A percentile compares a stretch with the other conserved stretches of the same genome.
Conservation (phyloP, 2,888 invertebrate species). For the Caenorhabditis drosophilae region DNA sequence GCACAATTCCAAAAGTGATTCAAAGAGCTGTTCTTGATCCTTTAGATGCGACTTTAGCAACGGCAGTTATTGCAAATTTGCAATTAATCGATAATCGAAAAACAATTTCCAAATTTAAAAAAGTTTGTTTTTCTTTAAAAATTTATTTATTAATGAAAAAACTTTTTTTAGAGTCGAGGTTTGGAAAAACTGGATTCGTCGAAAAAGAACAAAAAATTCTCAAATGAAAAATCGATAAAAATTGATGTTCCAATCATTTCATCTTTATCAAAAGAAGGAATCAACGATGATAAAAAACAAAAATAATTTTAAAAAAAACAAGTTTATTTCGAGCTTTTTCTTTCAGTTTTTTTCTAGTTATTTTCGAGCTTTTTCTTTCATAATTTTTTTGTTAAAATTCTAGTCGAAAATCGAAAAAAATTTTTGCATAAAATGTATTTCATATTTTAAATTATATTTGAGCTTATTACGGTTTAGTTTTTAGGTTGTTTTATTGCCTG, state of each 20-base stretch:
- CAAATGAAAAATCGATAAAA: conserved; percentile 1
- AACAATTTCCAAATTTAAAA: conserved; percentile 25
- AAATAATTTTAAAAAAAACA: no score
- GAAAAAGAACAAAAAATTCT: neutral
- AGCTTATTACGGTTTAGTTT: neutral
- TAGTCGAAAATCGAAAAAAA: no score
- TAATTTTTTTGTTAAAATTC: neutral
- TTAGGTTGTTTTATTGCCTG: no score
- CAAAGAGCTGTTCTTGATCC: conserved; percentile 98
- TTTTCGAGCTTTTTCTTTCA: no score
- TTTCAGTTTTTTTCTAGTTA: no score
- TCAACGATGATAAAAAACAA: no score
- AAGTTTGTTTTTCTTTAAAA: conserved; percentile 11
- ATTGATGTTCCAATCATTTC: neutral
- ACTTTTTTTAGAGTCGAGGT: neutral
- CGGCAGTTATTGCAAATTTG: conserved; percentile 21
- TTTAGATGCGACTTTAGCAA: conserved; percentile 85
- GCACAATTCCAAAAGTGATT: conserved; percentile 98
- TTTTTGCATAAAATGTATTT: neutral
- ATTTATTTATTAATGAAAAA: neutral
- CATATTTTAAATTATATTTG: neutral
- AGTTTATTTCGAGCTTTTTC: no score
- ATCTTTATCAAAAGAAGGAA: neutral
- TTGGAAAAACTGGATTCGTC: no score
- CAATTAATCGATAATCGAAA: conserved; percentile 28